A percentile compares a stretch with the other conserved stretches of the same genome.
phyloP scores from a whole-genome alignment of 2,888 invertebrate species.

The Tetropium fuscum region DNA sequence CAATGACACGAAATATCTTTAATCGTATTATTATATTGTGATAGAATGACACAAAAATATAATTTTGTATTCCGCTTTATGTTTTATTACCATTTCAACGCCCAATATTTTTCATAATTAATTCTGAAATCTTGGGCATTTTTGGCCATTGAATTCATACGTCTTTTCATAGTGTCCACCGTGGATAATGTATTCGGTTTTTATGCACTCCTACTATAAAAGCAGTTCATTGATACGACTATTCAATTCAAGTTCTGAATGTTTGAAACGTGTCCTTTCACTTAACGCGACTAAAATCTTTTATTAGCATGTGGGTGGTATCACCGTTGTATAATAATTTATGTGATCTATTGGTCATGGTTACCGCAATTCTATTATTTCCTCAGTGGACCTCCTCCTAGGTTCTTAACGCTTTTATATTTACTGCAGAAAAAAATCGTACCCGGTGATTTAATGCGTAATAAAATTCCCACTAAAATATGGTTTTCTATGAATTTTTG shows the following conservation, averaged over 20 bases:
- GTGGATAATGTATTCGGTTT: conserved; percentile 37
- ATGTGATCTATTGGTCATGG: conserved; percentile 26
- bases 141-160: conserved; percentile 2
- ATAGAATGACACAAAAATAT: background rate
- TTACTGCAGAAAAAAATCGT: conserved; percentile 26
- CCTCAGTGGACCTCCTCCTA: conserved; percentile 25
- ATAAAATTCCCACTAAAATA: no score
- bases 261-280: conserved; percentile 18
- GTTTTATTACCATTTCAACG: background rate
- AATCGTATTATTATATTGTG: background rate
- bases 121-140: conserved; percentile 5
- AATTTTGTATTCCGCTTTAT: conserved; percentile 7
- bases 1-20: background rate
- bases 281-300: conserved; percentile 18
- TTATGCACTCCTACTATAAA: conserved; percentile 39
- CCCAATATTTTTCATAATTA: conserved; percentile 23
- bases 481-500: no score
- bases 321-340: conserved; percentile 29
- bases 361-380: conserved; percentile 30
- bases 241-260: conserved; percentile 6
- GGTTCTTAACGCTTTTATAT: conserved; percentile 22
- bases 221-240: conserved; percentile 24
- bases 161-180: conserved; percentile 29
- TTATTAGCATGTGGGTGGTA: conserved; percentile 33
- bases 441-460: no score